A percentile compares a stretch with the other conserved stretches of the same genome.
phyloP scores from a whole-genome alignment of 64 coral and sea anemone genomes.

The Hydrozoanthus tunicans region DNA sequence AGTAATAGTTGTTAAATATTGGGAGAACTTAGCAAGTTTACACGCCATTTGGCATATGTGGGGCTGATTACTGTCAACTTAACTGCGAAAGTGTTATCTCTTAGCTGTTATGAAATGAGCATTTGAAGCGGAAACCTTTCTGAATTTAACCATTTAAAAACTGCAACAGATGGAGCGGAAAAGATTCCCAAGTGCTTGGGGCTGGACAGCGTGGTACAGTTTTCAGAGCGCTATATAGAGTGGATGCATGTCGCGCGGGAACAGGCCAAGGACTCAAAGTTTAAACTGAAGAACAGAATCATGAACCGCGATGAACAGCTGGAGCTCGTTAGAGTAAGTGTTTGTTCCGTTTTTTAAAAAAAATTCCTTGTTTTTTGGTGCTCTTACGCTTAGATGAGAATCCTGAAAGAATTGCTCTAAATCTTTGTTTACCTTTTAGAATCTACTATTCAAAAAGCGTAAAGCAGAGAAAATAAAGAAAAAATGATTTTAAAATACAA shows the following conservation, averaged over 20 bases:
- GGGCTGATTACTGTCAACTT: no score
- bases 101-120: no score
- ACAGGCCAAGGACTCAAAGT: background rate
- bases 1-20: no score
- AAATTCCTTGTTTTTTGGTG: background rate
- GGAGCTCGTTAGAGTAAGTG: slow-evolving; percentile 9
- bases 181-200: slow-evolving; percentile 2
- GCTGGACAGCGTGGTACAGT: slow-evolving; percentile 40
- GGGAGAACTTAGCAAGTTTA: no score
- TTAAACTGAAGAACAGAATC: slow-evolving; percentile 16
- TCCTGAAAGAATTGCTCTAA: background rate
- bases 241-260: slow-evolving; percentile 42
- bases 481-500: no score
- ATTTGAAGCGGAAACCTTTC: background rate
- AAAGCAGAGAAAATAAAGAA: no score
- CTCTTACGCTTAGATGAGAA: background rate
- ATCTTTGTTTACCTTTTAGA: no score
- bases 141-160: background rate
- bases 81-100: no score
- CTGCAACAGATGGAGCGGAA: background rate
- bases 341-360: background rate
- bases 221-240: slow-evolving; percentile 33
- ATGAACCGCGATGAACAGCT: slow-evolving; percentile 3
- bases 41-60: no score
- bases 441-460: no score